phyloP scores from a whole-genome alignment of 2,888 invertebrate genomes.

The Abrostola triplasia region DNA sequence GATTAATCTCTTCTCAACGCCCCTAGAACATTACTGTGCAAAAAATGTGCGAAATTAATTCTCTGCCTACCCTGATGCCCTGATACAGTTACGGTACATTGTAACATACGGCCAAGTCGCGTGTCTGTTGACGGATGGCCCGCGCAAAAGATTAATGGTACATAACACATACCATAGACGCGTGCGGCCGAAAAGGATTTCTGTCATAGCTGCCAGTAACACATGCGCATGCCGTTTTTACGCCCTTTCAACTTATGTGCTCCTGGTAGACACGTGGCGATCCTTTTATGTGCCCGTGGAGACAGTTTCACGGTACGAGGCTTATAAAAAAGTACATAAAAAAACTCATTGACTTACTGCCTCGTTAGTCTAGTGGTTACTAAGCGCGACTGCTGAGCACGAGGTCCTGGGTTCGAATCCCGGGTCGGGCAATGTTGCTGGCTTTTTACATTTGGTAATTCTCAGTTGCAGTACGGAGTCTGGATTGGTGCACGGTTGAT shows the following conservation, averaged over 20 bases:
- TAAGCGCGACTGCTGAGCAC: too few species aligned
- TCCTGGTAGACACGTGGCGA: constrained; percentile 8
- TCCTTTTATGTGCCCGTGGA: neutral
- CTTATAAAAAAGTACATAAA: too few species aligned
- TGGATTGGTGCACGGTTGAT: too few species aligned
- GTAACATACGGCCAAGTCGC: constrained; percentile 62
- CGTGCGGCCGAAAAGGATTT: constrained; percentile 66
- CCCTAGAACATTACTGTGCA: constrained; percentile 29
- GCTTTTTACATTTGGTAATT: too few species aligned
- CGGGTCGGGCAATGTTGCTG: too few species aligned
- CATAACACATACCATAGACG: constrained; percentile 54
- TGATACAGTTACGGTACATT: constrained; percentile 47
- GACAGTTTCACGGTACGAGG: neutral
- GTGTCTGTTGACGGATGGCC: constrained; percentile 69
- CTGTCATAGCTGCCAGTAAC: constrained; percentile 71
- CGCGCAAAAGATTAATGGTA: constrained; percentile 55
- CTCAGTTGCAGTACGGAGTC: too few species aligned
- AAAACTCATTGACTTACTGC: too few species aligned
- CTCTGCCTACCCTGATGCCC: constrained; percentile 20
- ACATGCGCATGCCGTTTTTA: constrained; percentile 54
- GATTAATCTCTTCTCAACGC: constrained; percentile 33
- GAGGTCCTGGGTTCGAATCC: too few species aligned
- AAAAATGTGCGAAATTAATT: constrained; percentile 44
- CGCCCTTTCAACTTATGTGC: constrained; percentile 42
- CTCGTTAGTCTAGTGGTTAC: too few species aligned